Conservation (phyloP, 2,113 vertebrate genomes). For the Rhombomys opimus region DNA sequence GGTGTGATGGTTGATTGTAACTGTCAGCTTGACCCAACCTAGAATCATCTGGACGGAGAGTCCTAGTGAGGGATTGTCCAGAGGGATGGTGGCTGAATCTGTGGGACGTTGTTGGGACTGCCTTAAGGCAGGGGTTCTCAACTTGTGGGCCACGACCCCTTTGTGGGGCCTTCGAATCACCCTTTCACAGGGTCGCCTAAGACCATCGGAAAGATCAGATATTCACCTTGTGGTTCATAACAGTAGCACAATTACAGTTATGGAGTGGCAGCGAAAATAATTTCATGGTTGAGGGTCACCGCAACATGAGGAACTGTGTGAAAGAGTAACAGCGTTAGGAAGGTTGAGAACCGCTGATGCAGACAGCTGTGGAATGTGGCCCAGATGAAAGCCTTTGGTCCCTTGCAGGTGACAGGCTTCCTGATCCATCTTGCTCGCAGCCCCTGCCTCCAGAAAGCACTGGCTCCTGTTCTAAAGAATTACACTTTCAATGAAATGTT, state of each 20-base stretch:
- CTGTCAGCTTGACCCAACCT: too few species aligned
- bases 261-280: not conserved
- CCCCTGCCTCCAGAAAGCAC: not conserved
- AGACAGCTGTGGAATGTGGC: not conserved
- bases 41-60: not conserved
- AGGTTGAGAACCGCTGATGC: not conserved
- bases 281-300: not conserved
- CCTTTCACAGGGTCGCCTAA: not conserved
- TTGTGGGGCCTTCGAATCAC: not conserved
- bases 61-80: too few species aligned
- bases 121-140: not conserved
- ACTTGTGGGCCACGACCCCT: not conserved
- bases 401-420: rapidly evolving
- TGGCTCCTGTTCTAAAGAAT: conserved; percentile 16
- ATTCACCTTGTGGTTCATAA: not conserved
- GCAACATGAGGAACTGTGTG: not conserved
- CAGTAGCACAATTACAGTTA: not conserved
- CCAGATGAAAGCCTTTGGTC: not conserved
- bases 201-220: not conserved
- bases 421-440: not conserved
- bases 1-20: too few species aligned
- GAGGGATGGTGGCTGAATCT: too few species aligned
- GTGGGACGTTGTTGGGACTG: too few species aligned
- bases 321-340: not conserved
- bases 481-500: not conserved